phyloP scores from a whole-genome alignment of 2,888 invertebrate species.

The Caenorhabditis japonica region DNA sequence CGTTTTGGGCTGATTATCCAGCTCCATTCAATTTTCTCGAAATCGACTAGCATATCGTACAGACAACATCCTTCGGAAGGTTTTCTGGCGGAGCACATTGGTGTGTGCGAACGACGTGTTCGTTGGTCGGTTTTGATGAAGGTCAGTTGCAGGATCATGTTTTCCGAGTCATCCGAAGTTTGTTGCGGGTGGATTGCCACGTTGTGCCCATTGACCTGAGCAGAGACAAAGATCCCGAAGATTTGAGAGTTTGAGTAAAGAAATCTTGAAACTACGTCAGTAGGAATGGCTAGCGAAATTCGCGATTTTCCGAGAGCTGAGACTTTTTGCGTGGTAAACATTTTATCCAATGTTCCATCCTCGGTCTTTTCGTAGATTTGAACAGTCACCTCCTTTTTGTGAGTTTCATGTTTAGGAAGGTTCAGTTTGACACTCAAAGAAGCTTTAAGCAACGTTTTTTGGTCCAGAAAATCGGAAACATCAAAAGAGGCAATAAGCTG shows the following conservation, averaged over 20 bases:
- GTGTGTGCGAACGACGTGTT: slow-evolving; percentile 27
- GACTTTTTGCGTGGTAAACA: not conserved
- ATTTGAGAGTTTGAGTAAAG: slow-evolving; percentile 2
- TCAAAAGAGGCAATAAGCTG: slow-evolving; percentile 1
- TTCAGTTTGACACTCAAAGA: not conserved
- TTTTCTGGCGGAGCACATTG: slow-evolving; percentile 54
- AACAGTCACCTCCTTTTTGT: slow-evolving; percentile 16
- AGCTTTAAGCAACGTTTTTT: not conserved
- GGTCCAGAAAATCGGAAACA: not conserved
- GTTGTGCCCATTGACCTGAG: slow-evolving; percentile 60
- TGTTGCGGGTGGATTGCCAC: slow-evolving; percentile 64
- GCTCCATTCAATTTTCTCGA: slow-evolving; percentile 95
- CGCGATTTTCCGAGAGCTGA: not conserved
- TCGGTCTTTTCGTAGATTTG: slow-evolving; percentile 24
- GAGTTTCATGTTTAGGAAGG: not conserved
- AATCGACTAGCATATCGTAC: slow-evolving; percentile 88
- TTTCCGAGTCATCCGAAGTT: slow-evolving; percentile 25
- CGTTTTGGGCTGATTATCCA: slow-evolving; percentile 95
- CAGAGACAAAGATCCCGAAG: slow-evolving; percentile 39
- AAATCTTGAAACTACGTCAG: slow-evolving; percentile 7
- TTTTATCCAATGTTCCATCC: slow-evolving; percentile 6
- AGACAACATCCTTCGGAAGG: slow-evolving; percentile 85
- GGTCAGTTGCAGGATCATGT: slow-evolving; percentile 68
- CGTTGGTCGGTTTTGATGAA: slow-evolving; percentile 63
- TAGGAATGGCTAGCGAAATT: slow-evolving; percentile 9